A percentile compares a stretch with the other conserved stretches of the same genome.
Evolutionary conservation across 2,888 invertebrate genomes (phyloP).

Genomic region (Apodemia mormo): DNA sequence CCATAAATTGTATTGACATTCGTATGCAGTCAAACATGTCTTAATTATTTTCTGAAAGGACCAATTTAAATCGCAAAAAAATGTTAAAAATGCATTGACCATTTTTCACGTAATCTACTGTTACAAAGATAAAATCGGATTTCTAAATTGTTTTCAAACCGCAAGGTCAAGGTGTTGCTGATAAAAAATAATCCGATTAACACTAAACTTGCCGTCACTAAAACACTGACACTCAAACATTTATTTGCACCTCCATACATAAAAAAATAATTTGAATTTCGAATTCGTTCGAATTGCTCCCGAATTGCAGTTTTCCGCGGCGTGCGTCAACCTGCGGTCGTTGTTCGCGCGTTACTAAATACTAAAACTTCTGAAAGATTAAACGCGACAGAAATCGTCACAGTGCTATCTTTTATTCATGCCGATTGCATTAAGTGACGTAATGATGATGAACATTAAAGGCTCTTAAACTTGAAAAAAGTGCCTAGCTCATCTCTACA

Average conservation of each 20-base stretch:
- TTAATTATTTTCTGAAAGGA: not conserved
- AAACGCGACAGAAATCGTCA: constrained; percentile 50
- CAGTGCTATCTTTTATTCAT: constrained; percentile 49
- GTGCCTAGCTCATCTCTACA: not conserved
- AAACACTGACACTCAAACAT: constrained; percentile 56
- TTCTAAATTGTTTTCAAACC: constrained; percentile 7
- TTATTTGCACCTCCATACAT: constrained; percentile 51
- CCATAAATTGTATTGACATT: not conserved
- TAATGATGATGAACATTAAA: constrained; percentile 25
- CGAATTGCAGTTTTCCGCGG: constrained; percentile 46
- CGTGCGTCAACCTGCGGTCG: constrained; percentile 64
- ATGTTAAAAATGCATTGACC: not conserved
- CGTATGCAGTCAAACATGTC: not conserved
- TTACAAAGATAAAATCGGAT: constrained; percentile 15
- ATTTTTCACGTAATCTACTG: not conserved
- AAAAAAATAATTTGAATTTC: constrained; percentile 49
- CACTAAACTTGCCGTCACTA: constrained; percentile 36
- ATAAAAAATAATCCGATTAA: constrained; percentile 23
- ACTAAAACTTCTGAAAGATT: constrained; percentile 49
- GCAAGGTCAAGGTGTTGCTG: constrained; percentile 23
- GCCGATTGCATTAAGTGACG: constrained; percentile 40
- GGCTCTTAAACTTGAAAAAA: constrained; percentile 6
- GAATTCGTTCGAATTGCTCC: constrained; percentile 38
- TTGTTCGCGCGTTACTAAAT: constrained; percentile 68
- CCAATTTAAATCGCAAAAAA: not conserved